These are phyloP conservation scores for Hystrix cristata DNA, from an alignment of 2,113 vertebrate species.

Conservation along the genomic window DNA sequence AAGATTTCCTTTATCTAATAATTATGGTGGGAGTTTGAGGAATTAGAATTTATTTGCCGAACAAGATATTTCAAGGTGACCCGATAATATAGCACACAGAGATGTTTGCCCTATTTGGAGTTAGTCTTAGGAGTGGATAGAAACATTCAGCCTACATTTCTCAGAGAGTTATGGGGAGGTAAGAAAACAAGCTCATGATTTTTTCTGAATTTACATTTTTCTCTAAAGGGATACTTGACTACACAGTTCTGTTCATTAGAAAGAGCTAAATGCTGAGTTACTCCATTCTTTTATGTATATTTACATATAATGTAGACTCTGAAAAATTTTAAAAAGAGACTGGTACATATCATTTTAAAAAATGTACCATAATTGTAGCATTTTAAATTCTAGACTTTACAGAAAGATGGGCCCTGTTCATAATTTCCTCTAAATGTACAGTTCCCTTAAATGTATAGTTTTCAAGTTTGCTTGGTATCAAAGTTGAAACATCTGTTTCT, in stretches of 20 bases:
- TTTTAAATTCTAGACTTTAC: slow-evolving; percentile 65
- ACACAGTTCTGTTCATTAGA: not conserved
- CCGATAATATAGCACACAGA: not conserved
- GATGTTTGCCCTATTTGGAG: not conserved
- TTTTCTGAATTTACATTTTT: slow-evolving; percentile 34
- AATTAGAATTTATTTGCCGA: not conserved
- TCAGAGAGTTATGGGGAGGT: not conserved
- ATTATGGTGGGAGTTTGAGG: slow-evolving; percentile 34
- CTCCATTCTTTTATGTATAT: slow-evolving; percentile 43
- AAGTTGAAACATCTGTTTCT: slow-evolving; percentile 77
- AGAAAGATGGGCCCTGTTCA: slow-evolving; percentile 20
- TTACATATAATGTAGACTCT: slow-evolving; percentile 59
- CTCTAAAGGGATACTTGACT: not conserved
- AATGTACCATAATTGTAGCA: not conserved
- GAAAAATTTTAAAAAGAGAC: slow-evolving; percentile 48
- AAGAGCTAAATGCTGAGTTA: slow-evolving; percentile 44
- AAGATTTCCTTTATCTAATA: slow-evolving; percentile 28
- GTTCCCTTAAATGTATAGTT: slow-evolving; percentile 71
- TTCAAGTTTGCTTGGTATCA: slow-evolving; percentile 71
- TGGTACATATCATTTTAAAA: slow-evolving; percentile 48
- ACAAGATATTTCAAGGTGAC: slow-evolving; percentile 58
- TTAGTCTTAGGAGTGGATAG: not conserved
- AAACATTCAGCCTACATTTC: not conserved
- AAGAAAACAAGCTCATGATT: not conserved
- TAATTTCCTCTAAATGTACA: slow-evolving; percentile 54